phyloP scores from a whole-genome alignment of 2,888 invertebrate genomes.

The Eilema griseolum region DNA sequence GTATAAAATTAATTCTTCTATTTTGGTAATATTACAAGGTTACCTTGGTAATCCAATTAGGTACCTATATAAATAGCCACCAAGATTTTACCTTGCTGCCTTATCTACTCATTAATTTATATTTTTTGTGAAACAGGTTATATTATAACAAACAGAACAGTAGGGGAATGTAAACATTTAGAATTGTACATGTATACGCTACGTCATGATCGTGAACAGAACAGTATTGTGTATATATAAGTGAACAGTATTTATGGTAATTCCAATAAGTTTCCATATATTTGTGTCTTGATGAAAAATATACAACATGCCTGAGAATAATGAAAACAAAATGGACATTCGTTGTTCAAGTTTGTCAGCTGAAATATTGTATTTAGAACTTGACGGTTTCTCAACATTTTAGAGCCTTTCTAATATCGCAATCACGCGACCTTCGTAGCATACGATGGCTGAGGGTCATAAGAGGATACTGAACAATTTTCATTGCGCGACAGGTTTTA shows the following conservation, averaged over 20 bases:
- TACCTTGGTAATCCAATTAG: constrained; percentile 35
- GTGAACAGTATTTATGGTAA: neutral
- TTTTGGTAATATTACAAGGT: constrained; percentile 25
- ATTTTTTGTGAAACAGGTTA: neutral
- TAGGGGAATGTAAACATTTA: neutral
- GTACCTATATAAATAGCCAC: constrained; percentile 20
- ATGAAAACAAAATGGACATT: neutral
- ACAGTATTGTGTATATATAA: too few species aligned
- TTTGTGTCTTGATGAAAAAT: too few species aligned
- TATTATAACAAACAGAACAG: neutral
- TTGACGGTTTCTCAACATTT: neutral
- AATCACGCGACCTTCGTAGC: too few species aligned
- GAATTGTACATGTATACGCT: neutral
- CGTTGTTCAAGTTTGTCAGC: neutral
- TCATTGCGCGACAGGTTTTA: too few species aligned
- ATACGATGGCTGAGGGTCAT: too few species aligned
- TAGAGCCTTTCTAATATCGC: too few species aligned
- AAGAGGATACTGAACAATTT: too few species aligned
- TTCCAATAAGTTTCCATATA: neutral
- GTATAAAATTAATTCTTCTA: constrained; percentile 14
- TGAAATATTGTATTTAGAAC: neutral
- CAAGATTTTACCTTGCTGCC: constrained; percentile 2
- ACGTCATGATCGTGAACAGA: neutral
- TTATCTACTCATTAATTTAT: neutral
- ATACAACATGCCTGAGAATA: too few species aligned